These are phyloP conservation scores for Thyatira batis DNA, from an alignment of 2,888 invertebrate species.

Conservation along the genomic window DNA sequence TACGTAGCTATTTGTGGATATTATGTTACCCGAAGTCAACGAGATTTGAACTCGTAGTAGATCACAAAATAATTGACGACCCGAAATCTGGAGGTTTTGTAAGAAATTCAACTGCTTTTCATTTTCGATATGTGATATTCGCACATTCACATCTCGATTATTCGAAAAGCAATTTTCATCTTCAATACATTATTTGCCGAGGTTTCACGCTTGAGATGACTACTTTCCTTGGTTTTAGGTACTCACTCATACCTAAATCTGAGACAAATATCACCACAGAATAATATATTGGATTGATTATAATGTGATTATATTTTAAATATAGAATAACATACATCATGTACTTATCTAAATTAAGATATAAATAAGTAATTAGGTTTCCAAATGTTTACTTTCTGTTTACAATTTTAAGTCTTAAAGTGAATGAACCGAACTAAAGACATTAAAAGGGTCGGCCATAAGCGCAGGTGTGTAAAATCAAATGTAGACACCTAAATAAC, in stretches of 20 bases:
- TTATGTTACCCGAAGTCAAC: constrained; percentile 9
- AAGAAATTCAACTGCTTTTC: constrained; percentile 31
- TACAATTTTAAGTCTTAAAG: constrained; percentile 41
- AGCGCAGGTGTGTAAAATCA: constrained; percentile 71
- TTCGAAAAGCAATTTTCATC: constrained; percentile 32
- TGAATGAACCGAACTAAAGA: constrained; percentile 63
- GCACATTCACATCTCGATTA: constrained; percentile 36
- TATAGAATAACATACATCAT: too few relatives aligned
- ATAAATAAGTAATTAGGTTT: background rate
- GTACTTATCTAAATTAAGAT: too few relatives aligned
- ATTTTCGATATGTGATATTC: constrained; percentile 24
- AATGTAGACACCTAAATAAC: constrained; percentile 63
- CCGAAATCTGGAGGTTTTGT: constrained; percentile 37
- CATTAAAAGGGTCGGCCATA: constrained; percentile 67
- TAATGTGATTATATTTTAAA: too few relatives aligned
- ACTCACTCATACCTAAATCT: background rate
- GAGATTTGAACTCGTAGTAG: constrained; percentile 27
- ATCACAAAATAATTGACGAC: constrained; percentile 35
- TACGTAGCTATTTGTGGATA: background rate
- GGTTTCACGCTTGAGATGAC: background rate
- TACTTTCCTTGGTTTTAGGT: background rate
- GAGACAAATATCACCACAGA: background rate
- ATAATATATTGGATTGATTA: too few relatives aligned
- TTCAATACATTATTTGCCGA: constrained; percentile 24
- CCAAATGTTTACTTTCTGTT: constrained; percentile 15